Conservation (phyloP, 1,140 invertebrate genomes). For the Diuraphis noxia region DNA sequence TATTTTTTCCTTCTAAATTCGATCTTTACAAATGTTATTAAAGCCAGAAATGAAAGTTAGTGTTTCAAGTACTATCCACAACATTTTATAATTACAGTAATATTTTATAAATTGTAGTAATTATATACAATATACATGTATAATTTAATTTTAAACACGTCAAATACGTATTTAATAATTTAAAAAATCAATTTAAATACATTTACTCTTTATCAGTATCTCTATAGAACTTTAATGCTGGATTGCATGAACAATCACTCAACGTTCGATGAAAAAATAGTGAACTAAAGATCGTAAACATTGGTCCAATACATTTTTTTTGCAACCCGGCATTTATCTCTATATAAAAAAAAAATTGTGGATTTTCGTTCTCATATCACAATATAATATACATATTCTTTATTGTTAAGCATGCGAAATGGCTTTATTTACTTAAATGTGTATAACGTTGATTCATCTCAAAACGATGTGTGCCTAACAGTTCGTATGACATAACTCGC, state of each 20-base stretch:
- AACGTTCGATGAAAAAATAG: neutral
- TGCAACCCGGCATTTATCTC: neutral
- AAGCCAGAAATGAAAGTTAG: neutral
- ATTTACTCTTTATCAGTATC: neutral
- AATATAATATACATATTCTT: neutral
- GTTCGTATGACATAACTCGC: neutral
- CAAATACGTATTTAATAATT: neutral
- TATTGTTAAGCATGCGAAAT: conserved; percentile 4
- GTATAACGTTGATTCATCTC: neutral
- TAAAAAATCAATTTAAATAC: neutral
- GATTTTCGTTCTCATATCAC: neutral
- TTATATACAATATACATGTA: no score
- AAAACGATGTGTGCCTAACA: neutral
- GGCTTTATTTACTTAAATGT: conserved; percentile 29
- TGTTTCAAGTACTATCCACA: neutral
- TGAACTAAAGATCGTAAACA: no score
- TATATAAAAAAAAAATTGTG: neutral
- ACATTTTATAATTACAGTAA: neutral
- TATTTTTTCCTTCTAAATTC: neutral
- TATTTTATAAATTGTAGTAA: no score
- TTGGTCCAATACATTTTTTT: neutral
- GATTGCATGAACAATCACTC: neutral
- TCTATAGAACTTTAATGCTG: neutral
- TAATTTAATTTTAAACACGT: neutral
- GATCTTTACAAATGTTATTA: neutral